Base-by-base conservation (phyloP, 2,888 invertebrate genomes). In the Xestia sexstrigata region DNA sequence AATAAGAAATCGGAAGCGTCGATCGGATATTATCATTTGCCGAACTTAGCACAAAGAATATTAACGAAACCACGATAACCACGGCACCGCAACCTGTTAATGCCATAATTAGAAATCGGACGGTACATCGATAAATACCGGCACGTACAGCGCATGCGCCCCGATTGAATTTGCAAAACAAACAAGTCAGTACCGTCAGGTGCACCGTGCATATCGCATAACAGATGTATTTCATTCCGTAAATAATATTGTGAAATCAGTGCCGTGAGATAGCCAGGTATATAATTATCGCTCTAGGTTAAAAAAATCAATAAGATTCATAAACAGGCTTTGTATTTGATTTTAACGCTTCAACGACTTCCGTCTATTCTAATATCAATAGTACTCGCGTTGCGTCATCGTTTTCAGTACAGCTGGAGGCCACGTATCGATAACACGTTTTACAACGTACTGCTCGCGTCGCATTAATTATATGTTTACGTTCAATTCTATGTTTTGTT, bases 91-190 rank as follows among this genome's bases (percentile, higher is more conserved):
- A 76, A 81, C 76, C 79, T 79, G 82, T 82, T 84, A 91, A 86
- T 87, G 83, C 85, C 86, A 87, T 91, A 89, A 91, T 92, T 92
- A 92, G 91, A 92, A 92, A 92, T 91, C 91, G 84, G 85, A 82
- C 87, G 84, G 83, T 86, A 83, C 82, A 81, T 73, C 85, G 85
- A 87, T 87, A 90, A 90, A 91, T 89, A 85, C 88, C 90, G 72
- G 79, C 89, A 89, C 89, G 89, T 90, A 90, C 83, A 78, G 87
- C 93, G 91, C 93, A 92, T 91, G 92, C 92, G 93, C 88, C 76
- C 82, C 82, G 85, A 74, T 75, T 86, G 78, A 75, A 84, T 88
- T 87, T 88, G 81, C 87, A 87, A 91, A 90, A 87, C 88, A 89
- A 90, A 89, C 89, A 90, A 88, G 77, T 76, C 83, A 82, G 74